A percentile compares a stretch with the other conserved stretches of the same genome.
Conservation (phyloP, 2,888 invertebrate genomes). For the Apamea monoglypha region DNA sequence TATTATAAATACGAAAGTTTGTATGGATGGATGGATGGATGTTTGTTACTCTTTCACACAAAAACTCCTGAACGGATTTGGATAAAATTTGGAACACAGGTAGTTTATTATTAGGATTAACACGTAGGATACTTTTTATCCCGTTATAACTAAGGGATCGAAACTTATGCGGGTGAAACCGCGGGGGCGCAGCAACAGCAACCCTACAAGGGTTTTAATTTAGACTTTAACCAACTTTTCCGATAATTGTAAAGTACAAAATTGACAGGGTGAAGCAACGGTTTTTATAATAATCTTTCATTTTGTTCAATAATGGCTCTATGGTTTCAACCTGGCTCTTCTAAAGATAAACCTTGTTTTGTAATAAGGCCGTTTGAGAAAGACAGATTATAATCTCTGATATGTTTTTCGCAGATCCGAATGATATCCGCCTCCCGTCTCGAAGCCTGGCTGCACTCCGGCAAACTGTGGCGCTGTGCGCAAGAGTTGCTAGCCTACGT, state of each 20-base stretch:
- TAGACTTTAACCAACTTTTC: neutral
- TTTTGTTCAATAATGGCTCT: neutral
- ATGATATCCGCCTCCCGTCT: conserved; percentile 94
- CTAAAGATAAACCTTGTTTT: neutral
- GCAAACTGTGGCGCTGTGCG: conserved; percentile 97
- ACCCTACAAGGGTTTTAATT: no score
- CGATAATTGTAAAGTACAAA: neutral
- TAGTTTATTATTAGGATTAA: no score
- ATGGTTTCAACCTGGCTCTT: neutral
- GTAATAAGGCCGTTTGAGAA: neutral
- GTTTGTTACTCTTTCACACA: no score
- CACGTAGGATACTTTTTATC: no score
- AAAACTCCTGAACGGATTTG: no score
- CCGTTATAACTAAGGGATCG: no score
- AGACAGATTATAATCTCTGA: neutral
- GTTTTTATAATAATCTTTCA: neutral
- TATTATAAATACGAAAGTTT: no score
- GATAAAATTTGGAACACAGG: no score
- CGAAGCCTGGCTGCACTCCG: conserved; percentile 98
- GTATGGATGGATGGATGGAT: no score
- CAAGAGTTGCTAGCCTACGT: conserved; percentile 97
- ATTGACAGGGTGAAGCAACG: neutral
- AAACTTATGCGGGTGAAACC: no score
- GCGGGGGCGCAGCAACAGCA: no score
- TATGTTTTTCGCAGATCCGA: conserved; percentile 89